phyloP scores from a whole-genome alignment of 2,888 invertebrate species.

The Cheilosia grossa region DNA sequence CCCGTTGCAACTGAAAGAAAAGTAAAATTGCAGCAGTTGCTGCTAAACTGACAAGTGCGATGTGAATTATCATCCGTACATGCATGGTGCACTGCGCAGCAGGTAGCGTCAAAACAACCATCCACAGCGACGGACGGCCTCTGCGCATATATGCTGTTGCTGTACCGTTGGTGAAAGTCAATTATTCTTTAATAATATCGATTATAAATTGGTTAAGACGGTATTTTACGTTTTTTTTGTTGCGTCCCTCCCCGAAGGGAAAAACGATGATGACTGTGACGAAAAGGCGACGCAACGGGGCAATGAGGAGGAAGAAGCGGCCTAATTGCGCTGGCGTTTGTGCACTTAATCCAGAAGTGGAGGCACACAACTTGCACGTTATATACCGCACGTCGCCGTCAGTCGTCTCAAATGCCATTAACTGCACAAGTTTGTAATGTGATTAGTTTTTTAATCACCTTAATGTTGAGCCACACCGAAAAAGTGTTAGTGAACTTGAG shows the following conservation, averaged over 20 bases:
- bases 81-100: conserved; percentile 21
- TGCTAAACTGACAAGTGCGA: conserved; percentile 29
- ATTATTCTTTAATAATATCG: conserved; percentile 72
- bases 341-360: conserved; percentile 37
- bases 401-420: conserved; percentile 48
- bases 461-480: conserved; percentile 18
- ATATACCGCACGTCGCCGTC: conserved; percentile 4
- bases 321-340: conserved; percentile 41
- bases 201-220: conserved; percentile 67
- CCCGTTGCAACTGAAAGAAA: conserved; percentile 22
- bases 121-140: background rate
- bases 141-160: background rate
- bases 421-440: conserved; percentile 34
- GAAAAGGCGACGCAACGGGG: background rate
- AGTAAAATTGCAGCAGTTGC: conserved; percentile 35
- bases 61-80: conserved; percentile 48
- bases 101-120: conserved; percentile 44
- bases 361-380: conserved; percentile 8
- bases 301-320: background rate
- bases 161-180: conserved; percentile 67
- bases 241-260: conserved; percentile 43
- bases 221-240: conserved; percentile 33
- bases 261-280: conserved; percentile 2
- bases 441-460: conserved; percentile 45
- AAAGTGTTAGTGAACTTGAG: conserved; percentile 9